Conservation (phyloP, 2,888 invertebrate genomes). For the Strigamia crassipes region DNA sequence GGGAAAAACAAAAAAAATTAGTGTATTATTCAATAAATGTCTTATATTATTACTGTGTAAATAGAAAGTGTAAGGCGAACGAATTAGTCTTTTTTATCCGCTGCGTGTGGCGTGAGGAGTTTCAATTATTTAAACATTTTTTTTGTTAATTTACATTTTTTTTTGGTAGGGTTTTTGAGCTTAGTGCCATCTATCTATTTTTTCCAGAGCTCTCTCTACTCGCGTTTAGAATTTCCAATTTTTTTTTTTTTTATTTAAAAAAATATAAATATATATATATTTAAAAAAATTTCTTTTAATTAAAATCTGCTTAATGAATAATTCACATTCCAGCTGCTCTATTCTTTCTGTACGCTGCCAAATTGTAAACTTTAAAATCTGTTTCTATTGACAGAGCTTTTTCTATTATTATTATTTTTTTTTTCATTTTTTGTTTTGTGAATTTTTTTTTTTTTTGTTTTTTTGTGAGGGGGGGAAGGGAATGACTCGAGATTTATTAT, state of each 20-base stretch:
- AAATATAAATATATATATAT: too few relatives aligned
- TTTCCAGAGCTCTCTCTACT: background rate
- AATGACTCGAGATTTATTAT: background rate
- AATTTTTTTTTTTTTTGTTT: background rate
- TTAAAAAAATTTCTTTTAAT: too few relatives aligned
- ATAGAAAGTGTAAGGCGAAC: constrained; percentile 4
- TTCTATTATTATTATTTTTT: too few relatives aligned
- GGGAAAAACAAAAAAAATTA: background rate
- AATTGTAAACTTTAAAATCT: background rate
- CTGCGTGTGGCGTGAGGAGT: background rate
- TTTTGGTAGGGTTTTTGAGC: background rate
- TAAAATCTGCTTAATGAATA: background rate
- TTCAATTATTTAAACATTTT: background rate
- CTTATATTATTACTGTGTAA: constrained; percentile 10
- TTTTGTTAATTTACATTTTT: background rate
- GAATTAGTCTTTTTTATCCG: background rate
- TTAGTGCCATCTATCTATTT: background rate
- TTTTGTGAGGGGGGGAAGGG: background rate
- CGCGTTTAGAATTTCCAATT: background rate
- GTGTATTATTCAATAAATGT: constrained; percentile 4
- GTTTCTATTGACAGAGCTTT: too few relatives aligned
- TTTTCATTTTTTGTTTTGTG: background rate
- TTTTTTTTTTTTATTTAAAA: too few relatives aligned
- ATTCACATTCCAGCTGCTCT: background rate
- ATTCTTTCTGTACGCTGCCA: background rate